Evolutionary conservation across 2,888 invertebrate genomes (phyloP).

Genomic region (Caenorhabditis sp.): DNA sequence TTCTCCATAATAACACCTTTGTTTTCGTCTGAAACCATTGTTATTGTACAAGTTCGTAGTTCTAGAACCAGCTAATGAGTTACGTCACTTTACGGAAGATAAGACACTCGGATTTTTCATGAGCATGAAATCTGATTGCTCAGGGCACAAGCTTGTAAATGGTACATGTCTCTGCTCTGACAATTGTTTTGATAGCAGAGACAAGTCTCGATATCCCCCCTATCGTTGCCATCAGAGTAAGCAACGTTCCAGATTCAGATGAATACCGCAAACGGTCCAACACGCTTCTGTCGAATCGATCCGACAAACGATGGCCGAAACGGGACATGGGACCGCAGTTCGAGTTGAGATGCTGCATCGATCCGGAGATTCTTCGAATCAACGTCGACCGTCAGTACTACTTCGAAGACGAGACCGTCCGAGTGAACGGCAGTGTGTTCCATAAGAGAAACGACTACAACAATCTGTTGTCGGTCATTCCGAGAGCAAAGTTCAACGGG

Average conservation of each 20-base stretch:
- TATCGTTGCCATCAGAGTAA: constrained; percentile 7
- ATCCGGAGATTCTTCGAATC: constrained; percentile 67
- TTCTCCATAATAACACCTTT: not conserved
- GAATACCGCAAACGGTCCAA: constrained; percentile 63
- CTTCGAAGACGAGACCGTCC: constrained; percentile 73
- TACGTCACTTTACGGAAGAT: too few species aligned
- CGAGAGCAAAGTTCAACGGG: constrained; percentile 96
- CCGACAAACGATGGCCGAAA: constrained; percentile 66
- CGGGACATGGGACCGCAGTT: constrained; percentile 66
- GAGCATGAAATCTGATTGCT: too few species aligned
- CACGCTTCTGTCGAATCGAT: constrained; percentile 51
- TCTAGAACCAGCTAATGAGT: too few species aligned
- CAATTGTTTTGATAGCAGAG: constrained; percentile 12
- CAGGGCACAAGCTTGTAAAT: too few species aligned
- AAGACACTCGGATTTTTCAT: too few species aligned
- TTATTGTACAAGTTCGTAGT: too few species aligned
- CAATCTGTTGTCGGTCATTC: constrained; percentile 92
- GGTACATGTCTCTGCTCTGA: too few species aligned
- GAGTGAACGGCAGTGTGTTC: constrained; percentile 87
- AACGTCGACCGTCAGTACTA: constrained; percentile 72
- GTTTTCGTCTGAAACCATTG: too few species aligned
- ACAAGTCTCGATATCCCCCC: not conserved
- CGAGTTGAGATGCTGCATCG: constrained; percentile 69
- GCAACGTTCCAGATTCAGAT: constrained; percentile 62
- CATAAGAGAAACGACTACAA: constrained; percentile 94